Conservation (phyloP, 2,888 invertebrate genomes). For the Lepidocyrtoides sp. region DNA sequence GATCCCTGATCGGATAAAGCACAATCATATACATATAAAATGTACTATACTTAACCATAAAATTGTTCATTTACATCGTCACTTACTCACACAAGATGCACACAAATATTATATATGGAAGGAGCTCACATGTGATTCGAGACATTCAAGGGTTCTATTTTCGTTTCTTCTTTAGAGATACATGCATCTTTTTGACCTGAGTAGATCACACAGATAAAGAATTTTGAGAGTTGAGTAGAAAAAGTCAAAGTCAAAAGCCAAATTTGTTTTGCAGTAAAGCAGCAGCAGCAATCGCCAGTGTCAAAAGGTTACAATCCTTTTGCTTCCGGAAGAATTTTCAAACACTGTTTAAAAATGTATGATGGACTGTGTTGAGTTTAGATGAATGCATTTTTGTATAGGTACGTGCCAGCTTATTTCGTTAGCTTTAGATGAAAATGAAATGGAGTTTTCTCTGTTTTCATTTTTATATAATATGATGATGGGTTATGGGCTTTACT, state of each 20-base stretch:
- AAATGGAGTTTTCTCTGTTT: neutral
- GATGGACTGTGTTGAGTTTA: neutral
- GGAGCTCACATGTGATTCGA: no score
- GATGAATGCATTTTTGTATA: no score
- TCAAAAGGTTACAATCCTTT: neutral
- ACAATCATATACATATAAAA: neutral
- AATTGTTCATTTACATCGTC: no score
- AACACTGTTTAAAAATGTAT: neutral
- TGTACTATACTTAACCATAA: no score
- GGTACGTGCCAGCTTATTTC: neutral
- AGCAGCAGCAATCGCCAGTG: neutral
- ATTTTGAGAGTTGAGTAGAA: neutral
- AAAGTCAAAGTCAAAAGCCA: no score
- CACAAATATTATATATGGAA: no score
- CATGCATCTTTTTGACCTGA: no score
- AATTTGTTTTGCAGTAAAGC: neutral
- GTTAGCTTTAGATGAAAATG: neutral
- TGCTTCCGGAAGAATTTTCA: no score
- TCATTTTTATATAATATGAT: no score
- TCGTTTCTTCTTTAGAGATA: no score
- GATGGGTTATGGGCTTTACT: neutral
- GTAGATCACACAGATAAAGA: neutral
- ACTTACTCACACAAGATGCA: no score
- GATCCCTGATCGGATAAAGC: constrained; percentile 8
- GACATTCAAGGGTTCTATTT: no score